Base-by-base conservation (phyloP, 2,113 vertebrate genomes). In the Esox niger region DNA sequence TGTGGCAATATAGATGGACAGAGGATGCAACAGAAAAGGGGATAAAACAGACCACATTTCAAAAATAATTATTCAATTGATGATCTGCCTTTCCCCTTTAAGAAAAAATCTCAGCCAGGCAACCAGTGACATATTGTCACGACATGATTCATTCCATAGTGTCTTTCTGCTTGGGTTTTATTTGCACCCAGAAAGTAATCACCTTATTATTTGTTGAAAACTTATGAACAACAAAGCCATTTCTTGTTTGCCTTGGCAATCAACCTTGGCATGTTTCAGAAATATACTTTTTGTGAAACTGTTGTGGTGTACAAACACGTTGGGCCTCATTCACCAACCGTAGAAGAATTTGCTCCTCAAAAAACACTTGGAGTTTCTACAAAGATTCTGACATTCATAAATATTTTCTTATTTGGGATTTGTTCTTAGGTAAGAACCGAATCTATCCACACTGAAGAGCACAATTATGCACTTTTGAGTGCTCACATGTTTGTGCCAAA, bases 151-250 rank as follows among this genome's bases (percentile, higher is more conserved):
- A 23, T 52, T 23, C 47, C 47, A 52, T 15, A 32, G 3, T 31
- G 13, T 59, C 27, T 30, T 27, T 31, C 26, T 30, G 15, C 15
- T 27, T 57, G 11, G 26, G 25, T 27, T 27, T 20, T 20, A 61
- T 20, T 47, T 56, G 20, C 49, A 15, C 29, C 29, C 67, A 68
- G 29, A 69, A 64, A 17, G 59, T 78, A 66, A 31, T 8, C 0
- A 56, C 76, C 76, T 77, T 79, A 70, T 77, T 78, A 82, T 71
- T 33, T 0, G 23, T n/a, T 15, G 21, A 20, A 57, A 77, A 62
- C 69, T n/a, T 72, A 71, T 58, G 32, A 56, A 77, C 81, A 63
- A 73, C 67, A 70, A 76, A 80, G 66, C 20, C 1, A 8, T 33
- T 33, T 21, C 7, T 61, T 35, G 59, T n/a, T 61, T 61, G 59